Evolutionary conservation across 1,140 invertebrate genomes (phyloP), one percentile per base, ranked within the genome.

Genomic region (Cepaea nemoralis): DNA sequence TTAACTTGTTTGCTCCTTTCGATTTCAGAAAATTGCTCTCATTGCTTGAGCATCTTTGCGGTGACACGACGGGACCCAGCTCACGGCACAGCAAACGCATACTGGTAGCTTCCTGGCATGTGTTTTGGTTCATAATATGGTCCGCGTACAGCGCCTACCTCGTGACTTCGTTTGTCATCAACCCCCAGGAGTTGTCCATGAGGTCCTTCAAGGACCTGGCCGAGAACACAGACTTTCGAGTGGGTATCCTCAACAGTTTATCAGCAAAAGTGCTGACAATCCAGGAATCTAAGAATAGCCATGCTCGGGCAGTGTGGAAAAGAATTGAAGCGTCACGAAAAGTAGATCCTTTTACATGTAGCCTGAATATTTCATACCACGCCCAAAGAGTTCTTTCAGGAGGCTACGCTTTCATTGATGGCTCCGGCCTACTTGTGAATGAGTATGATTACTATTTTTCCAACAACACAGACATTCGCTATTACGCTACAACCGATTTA

Each of bases 71-170:
- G 22, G 33, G 12, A 27, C 40, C 35, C 8, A 31, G 45, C 70
- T 10, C 33, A 73, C 39, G 33, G 14, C 70, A 73, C 16, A 39
- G 8, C 24, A 40, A 31, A 19, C 70, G n/a, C 10, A 40, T 73
- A 16, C 70, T 73, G 8, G 39, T 16, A 45, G 39, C 70, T 31
- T 73, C 70, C 16, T 73, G 70, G 70, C 10, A 6, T n/a, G 2
- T 73, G 8, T 73, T 73, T 40, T 73, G 70, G 10, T 73, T 73
- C 70, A 73, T 73, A 14, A 16, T 73, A 6, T 12, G 37, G 16
- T 73, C 70, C 10, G 70, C 70, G 14, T 73, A 73, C 70, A 39
- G 33, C 24, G 70, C 70, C 10, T 73, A 73, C 70, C 40, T 73
- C 6, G 70, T 73, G 3, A 73, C 70, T 27, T 31, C 37, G 12